phyloP scores from a whole-genome alignment of 2,888 invertebrate species.

The Chloroclystis v-ata region DNA sequence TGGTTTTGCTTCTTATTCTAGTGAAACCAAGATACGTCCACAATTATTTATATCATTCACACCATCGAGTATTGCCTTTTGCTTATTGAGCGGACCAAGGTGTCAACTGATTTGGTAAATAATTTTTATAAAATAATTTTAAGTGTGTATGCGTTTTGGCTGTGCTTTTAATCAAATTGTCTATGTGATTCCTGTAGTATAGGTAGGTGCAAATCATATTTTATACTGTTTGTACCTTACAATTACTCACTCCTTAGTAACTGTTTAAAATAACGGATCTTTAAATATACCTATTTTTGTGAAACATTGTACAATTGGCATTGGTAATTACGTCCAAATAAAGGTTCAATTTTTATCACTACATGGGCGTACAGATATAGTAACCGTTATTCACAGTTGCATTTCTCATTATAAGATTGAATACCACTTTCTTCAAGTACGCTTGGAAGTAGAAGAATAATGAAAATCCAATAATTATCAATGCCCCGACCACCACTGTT shows the following conservation, averaged over 20 bases:
- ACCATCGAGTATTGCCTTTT: conserved; percentile 62
- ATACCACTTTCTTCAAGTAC: too few relatives aligned
- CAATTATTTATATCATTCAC: conserved; percentile 25
- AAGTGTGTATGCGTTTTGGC: conserved; percentile 59
- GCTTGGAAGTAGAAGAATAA: too few relatives aligned
- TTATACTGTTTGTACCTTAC: conserved; percentile 12
- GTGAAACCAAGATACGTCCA: conserved; percentile 19
- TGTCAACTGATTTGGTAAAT: conserved; percentile 66
- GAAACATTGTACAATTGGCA: too few relatives aligned
- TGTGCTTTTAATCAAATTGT: conserved; percentile 63
- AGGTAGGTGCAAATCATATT: conserved; percentile 17
- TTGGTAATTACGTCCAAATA: too few relatives aligned
- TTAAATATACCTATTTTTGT: too few relatives aligned
- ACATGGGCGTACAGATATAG: too few relatives aligned
- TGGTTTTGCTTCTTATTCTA: conserved; percentile 6
- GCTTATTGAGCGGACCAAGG: conserved; percentile 73
- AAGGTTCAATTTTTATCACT: too few relatives aligned
- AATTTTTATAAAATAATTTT: conserved; percentile 56
- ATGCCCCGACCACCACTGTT: too few relatives aligned
- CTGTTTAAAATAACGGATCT: background rate
- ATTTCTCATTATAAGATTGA: too few relatives aligned
- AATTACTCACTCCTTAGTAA: background rate
- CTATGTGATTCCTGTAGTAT: conserved; percentile 26
- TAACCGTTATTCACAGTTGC: too few relatives aligned
- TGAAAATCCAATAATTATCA: too few relatives aligned